Evolutionary conservation across 1,140 invertebrate genomes (phyloP), one percentile per base, ranked within the genome.

Genomic region (Danaus melanippus): DNA sequence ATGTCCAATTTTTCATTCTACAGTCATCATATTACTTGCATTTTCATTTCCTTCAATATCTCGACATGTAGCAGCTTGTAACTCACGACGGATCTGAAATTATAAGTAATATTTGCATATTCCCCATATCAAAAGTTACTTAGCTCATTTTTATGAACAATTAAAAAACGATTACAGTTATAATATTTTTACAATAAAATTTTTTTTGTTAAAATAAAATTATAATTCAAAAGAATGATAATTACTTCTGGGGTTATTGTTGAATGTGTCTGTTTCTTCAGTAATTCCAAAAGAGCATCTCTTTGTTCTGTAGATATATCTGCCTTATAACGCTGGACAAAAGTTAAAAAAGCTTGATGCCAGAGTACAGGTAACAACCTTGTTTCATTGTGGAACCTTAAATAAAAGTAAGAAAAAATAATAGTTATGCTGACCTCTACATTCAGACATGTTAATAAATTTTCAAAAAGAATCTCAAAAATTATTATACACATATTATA

Each of bases 291-390:
- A 39, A 99, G 81, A 12, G 93, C 92, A 76, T 98, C 95, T 75
- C 93, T 93, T 84, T 99, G 97, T 72, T 98, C 97, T 12, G 91
- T 91, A 57, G 95, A 97, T 49, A 99, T 93, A 83, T 99, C 96
- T 56, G 94, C 92, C 86, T 98, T 99, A 80, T 99, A 99, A 58
- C 96, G 90, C 86, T 99, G 96, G 1, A 94, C 93, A 90, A 99
- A 99, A 2, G 95, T 96, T 43, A 99, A 86, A 11, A 99, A 88
- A 49, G 95, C 91, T 79, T 99, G 97, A 86, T 99, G 97, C 98
- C 98, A 99, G 48, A 99, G 79, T 10, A 99, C 97, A 10, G 98
- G 98, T 56, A 99, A 85, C 61, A 93, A 91, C 60, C 96, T 90
- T 47, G 88, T 86, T 72, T 98, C 97, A 65, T 89, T 88, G 76